These are phyloP conservation scores for Romanogobio albipinnatus DNA, from an alignment of 2,113 vertebrate genomes.

Conservation along the genomic window DNA sequence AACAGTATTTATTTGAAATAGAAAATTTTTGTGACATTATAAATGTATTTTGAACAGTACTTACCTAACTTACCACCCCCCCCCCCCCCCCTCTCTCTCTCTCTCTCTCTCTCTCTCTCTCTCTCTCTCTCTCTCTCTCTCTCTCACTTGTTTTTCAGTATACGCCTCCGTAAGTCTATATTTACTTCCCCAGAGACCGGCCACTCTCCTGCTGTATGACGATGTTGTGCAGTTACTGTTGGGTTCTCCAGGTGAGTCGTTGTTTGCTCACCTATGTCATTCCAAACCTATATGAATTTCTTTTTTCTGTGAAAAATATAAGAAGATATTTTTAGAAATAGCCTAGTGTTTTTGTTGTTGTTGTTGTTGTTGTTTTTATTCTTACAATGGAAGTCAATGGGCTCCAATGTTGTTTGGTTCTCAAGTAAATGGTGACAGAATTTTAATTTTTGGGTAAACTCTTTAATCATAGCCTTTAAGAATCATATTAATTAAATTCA, in stretches of 20 bases:
- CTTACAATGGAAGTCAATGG: not conserved
- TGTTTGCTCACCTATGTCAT: not conserved
- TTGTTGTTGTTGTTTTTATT: not conserved
- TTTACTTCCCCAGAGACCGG: conserved; percentile 81
- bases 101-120: too few relatives aligned
- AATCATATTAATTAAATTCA: not conserved
- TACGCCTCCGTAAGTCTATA: conserved; percentile 85
- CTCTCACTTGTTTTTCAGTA: conserved; percentile 66
- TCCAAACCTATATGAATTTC: not conserved
- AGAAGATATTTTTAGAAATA: not conserved
- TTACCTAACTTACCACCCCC: too few relatives aligned
- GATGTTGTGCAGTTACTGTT: conserved; percentile 84
- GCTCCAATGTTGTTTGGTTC: not conserved
- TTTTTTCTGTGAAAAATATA: not conserved
- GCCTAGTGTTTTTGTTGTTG: not conserved
- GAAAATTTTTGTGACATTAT: not conserved
- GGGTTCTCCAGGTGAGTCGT: conserved; percentile 81
- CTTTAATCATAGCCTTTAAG: not conserved
- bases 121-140: too few relatives aligned
- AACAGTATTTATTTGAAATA: too few relatives aligned
- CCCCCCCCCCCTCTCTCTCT: too few relatives aligned
- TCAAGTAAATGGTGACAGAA: not conserved
- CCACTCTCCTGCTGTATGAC: conserved; percentile 86
- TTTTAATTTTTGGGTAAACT: not conserved
- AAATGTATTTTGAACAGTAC: not conserved